Percentiles rank a stretch among this genome's conserved stretches.
These are phyloP conservation scores for Myanophis thanlyinensis DNA, from an alignment of 2,113 vertebrate genomes.

Conservation along the genomic window DNA sequence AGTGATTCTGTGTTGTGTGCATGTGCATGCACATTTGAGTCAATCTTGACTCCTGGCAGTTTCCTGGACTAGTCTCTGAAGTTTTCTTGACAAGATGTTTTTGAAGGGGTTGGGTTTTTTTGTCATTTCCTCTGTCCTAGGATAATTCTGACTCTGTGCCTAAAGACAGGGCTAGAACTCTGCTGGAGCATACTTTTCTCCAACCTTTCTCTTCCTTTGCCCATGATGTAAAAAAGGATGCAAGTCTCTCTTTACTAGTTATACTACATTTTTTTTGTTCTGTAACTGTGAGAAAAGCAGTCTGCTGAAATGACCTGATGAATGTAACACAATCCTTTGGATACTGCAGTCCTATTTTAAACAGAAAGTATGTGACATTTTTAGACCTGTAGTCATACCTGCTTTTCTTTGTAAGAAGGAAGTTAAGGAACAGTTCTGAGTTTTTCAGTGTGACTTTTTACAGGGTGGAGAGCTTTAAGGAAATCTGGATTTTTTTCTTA, in stretches of 20 bases:
- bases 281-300: background rate
- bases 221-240: background rate
- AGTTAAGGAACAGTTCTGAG: background rate
- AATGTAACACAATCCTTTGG: background rate
- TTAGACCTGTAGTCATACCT: background rate
- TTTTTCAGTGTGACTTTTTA: background rate
- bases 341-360: background rate
- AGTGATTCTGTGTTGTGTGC: background rate
- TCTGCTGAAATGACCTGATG: background rate
- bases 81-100: background rate
- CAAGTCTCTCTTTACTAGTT: background rate
- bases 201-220: background rate
- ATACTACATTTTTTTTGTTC: background rate
- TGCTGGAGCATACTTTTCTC: background rate
- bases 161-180: background rate
- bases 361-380: background rate
- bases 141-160: background rate
- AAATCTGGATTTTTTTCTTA: background rate
- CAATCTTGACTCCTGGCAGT: background rate
- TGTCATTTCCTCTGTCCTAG: background rate
- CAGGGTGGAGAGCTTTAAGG: background rate
- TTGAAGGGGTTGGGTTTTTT: background rate
- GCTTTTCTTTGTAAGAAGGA: background rate
- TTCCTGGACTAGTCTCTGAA: background rate
- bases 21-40: background rate